phyloP scores from a whole-genome alignment of 2,888 invertebrate species.

The Euphydryas editha region DNA sequence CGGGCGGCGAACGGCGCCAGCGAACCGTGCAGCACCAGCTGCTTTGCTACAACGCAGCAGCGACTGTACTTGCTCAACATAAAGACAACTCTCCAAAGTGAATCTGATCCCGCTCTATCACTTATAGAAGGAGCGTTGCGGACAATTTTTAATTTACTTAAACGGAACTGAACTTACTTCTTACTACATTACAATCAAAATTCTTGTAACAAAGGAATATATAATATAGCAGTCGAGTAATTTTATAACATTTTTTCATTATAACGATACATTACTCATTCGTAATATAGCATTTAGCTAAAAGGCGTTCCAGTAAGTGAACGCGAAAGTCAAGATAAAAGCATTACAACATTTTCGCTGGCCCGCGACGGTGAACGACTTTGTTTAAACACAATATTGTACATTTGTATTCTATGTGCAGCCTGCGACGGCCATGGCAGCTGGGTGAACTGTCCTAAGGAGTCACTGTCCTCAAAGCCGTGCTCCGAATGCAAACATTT shows the following conservation, averaged over 20 bases:
- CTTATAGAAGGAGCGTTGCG: neutral
- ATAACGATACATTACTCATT: slow-evolving; percentile 40
- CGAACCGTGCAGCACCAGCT: slow-evolving; percentile 78
- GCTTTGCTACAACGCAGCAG: slow-evolving; percentile 61
- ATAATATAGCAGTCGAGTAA: neutral
- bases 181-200: neutral
- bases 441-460: slow-evolving; percentile 71
- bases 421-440: slow-evolving; percentile 60
- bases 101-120: slow-evolving; percentile 43
- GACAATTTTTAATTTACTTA: neutral
- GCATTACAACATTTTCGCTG: slow-evolving; percentile 75
- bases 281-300: slow-evolving; percentile 45
- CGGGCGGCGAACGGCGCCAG: slow-evolving; percentile 65
- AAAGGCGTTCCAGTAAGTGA: slow-evolving; percentile 67
- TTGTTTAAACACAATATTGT: slow-evolving; percentile 55
- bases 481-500: slow-evolving; percentile 67
- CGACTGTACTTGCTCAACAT: slow-evolving; percentile 59
- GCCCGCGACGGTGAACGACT: slow-evolving; percentile 58
- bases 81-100: slow-evolving; percentile 38
- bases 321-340: slow-evolving; percentile 76
- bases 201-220: neutral
- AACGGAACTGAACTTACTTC: neutral
- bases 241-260: neutral
- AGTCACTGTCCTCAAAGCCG: slow-evolving; percentile 76
- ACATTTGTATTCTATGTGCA: slow-evolving; percentile 75